phyloP scores from a whole-genome alignment of 2,888 invertebrate species.

The Boloria selene region DNA sequence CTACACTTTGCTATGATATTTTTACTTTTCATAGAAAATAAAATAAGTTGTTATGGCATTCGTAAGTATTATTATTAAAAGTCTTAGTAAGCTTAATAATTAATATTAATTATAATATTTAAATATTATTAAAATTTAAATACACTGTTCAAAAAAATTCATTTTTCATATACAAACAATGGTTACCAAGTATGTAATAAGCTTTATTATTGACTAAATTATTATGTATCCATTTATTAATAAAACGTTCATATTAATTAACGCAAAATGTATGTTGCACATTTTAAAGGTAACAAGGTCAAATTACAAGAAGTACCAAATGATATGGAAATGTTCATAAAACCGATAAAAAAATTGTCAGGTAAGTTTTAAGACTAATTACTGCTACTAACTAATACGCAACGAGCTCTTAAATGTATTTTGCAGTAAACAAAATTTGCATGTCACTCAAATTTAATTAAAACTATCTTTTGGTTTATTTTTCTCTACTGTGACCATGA shows the following conservation, averaged over 20 bases:
- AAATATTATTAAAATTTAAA: not conserved
- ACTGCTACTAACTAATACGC: not conserved
- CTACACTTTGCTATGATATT: not conserved
- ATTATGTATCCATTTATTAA: not conserved
- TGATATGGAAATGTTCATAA: conserved; percentile 31
- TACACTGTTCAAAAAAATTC: too few relatives aligned
- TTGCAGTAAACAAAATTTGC: too few relatives aligned
- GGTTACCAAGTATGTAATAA: too few relatives aligned
- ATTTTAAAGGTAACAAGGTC: conserved; percentile 30
- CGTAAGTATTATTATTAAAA: not conserved
- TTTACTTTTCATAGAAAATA: not conserved
- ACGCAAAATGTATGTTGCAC: conserved; percentile 3
- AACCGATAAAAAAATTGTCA: conserved; percentile 37
- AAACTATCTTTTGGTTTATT: too few relatives aligned
- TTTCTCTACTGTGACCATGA: too few relatives aligned
- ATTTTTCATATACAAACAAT: too few relatives aligned
- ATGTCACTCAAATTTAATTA: too few relatives aligned
- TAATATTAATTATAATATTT: too few relatives aligned
- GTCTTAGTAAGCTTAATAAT: not conserved
- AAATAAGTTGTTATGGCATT: conserved; percentile 4
- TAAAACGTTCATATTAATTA: conserved; percentile 8
- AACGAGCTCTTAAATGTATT: too few relatives aligned
- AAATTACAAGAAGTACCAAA: conserved; percentile 25
- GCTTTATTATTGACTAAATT: not conserved
- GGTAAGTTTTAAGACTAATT: conserved; percentile 16